Evolutionary conservation across 2,888 invertebrate species (phyloP).

Genomic region (Magallana nippona): DNA sequence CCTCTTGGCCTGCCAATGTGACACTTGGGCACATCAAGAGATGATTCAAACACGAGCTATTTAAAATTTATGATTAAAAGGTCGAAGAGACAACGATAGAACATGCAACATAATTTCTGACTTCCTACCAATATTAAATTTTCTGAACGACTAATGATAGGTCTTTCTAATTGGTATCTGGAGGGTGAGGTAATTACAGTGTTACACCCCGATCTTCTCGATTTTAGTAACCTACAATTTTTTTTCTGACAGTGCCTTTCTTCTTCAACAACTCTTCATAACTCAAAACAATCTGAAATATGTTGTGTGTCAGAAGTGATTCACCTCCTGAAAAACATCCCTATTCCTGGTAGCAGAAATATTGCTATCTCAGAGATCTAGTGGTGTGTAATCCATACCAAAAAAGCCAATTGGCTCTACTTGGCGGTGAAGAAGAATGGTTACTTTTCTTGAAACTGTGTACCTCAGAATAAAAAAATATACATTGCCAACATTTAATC

Average conservation of each 20-base stretch:
- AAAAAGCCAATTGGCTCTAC: too few species aligned
- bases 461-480: too few species aligned
- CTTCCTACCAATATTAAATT: slow-evolving; percentile 1
- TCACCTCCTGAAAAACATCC: neutral
- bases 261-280: neutral
- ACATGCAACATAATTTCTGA: slow-evolving; percentile 15
- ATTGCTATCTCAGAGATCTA: too few species aligned
- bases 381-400: too few species aligned
- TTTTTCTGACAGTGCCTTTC: neutral
- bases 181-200: neutral
- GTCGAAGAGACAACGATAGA: neutral
- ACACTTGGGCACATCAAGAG: neutral
- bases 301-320: neutral
- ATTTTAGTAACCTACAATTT: neutral
- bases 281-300: slow-evolving; percentile 4
- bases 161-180: slow-evolving; percentile 8
- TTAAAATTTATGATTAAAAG: slow-evolving; percentile 32
- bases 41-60: slow-evolving; percentile 35
- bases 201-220: neutral
- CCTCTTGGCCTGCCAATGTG: neutral
- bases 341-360: too few species aligned
- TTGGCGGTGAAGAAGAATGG: too few species aligned
- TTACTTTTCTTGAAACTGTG: too few species aligned
- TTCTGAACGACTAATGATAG: slow-evolving; percentile 13
- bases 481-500: too few species aligned